phyloP scores from a whole-genome alignment of 2,888 invertebrate species.

The Sesia apiformis region DNA sequence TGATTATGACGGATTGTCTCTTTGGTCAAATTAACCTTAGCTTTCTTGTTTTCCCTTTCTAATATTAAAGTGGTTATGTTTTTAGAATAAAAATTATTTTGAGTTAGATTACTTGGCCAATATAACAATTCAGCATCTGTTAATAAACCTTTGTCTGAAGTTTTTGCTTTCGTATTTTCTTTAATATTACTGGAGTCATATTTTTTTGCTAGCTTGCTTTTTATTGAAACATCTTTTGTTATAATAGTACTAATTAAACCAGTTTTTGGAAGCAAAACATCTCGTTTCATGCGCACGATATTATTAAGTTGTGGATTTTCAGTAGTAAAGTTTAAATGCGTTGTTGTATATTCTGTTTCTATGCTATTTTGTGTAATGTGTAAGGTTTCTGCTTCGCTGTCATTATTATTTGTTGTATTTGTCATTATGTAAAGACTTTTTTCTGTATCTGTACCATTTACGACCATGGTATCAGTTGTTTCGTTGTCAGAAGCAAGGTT shows the following conservation, averaged over 20 bases:
- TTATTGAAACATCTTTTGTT: background rate
- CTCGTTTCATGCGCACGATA: conserved; percentile 32
- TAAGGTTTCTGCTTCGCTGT: conserved; percentile 21
- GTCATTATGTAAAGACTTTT: conserved; percentile 32
- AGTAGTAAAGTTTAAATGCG: conserved; percentile 22
- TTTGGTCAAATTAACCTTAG: conserved; percentile 31
- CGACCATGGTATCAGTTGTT: too few relatives aligned
- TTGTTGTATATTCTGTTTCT: conserved; percentile 36
- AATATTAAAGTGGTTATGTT: conserved; percentile 49
- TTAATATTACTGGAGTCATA: conserved; percentile 3
- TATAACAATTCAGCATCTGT: conserved; percentile 41
- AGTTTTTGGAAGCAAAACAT: conserved; percentile 5
- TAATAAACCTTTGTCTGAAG: conserved; percentile 22
- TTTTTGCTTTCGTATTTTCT: conserved; percentile 11
- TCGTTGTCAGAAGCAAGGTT: too few relatives aligned
- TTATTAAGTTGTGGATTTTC: conserved; percentile 10
- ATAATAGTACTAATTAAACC: background rate
- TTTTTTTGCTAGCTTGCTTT: background rate
- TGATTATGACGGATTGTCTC: conserved; percentile 40
- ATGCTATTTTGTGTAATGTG: conserved; percentile 41
- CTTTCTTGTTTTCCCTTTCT: conserved; percentile 46
- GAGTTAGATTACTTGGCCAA: conserved; percentile 38
- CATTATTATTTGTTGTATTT: conserved; percentile 33
- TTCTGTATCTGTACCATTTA: conserved; percentile 6
- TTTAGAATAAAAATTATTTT: conserved; percentile 16